Percentiles rank a stretch among this genome's conserved stretches.
These are phyloP conservation scores for Drosophila cognata DNA, from an alignment of 2,888 invertebrate species.

Conservation along the genomic window DNA sequence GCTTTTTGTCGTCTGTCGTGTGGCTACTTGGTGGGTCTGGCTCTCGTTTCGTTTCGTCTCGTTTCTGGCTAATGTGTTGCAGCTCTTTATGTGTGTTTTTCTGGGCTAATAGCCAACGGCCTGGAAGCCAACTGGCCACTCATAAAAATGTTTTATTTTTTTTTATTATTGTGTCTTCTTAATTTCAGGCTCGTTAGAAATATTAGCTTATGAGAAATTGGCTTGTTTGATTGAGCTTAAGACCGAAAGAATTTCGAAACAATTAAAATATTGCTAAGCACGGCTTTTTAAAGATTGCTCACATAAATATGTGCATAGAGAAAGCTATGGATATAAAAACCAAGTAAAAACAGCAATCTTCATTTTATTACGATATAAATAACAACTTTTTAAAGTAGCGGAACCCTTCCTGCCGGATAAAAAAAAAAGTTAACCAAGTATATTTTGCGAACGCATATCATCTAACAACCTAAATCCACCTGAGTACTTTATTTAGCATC, in stretches of 20 bases:
- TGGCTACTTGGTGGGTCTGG: conserved; percentile 66
- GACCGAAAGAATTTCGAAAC: conserved; percentile 18
- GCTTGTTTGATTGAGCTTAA: conserved; percentile 35
- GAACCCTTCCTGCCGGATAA: conserved; percentile 8
- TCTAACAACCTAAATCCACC: conserved; percentile 34
- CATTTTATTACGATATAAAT: not conserved
- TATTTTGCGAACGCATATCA: conserved; percentile 15
- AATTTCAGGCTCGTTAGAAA: conserved; percentile 70
- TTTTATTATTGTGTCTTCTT: conserved; percentile 20
- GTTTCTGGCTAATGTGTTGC: conserved; percentile 64
- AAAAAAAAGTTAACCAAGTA: conserved; percentile 14
- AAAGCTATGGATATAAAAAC: not conserved
- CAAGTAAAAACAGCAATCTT: not conserved
- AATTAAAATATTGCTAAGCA: not conserved
- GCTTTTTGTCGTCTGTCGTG: conserved; percentile 39
- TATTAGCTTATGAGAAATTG: conserved; percentile 53
- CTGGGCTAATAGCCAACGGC: conserved; percentile 73
- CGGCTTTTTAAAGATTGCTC: not conserved
- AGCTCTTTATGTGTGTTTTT: conserved; percentile 69
- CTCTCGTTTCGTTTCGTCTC: conserved; percentile 9
- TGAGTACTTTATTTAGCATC: conserved; percentile 45
- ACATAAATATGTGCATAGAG: not conserved
- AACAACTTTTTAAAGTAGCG: not conserved
- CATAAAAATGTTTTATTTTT: conserved; percentile 14
- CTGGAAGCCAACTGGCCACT: conserved; percentile 46